Conservation (phyloP, 64 coral and sea anemone genomes). For the Dendrophyllia cribrosa region DNA sequence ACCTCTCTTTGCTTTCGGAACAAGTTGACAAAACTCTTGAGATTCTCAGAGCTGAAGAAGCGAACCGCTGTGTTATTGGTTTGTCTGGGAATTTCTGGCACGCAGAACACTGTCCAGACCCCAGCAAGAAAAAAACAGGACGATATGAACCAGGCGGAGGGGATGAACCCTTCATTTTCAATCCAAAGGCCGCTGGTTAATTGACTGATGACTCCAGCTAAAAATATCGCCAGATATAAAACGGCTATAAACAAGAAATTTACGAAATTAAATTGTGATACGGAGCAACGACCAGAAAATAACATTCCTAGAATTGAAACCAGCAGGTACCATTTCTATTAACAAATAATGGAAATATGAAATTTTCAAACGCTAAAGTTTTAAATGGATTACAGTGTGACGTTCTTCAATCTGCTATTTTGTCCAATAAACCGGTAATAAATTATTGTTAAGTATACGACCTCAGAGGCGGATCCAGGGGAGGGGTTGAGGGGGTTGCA, state of each 20-base stretch:
- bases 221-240: slow-evolving; percentile 70
- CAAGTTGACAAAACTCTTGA: slow-evolving; percentile 53
- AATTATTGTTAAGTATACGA: no score
- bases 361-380: no score
- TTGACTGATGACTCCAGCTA: slow-evolving; percentile 83
- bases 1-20: slow-evolving; percentile 47
- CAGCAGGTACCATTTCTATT: no score
- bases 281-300: no score
- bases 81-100: slow-evolving; percentile 67
- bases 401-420: no score
- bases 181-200: slow-evolving; percentile 90
- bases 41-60: slow-evolving; percentile 73
- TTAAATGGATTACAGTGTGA: no score
- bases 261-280: no score
- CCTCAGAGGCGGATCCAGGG: no score
- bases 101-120: slow-evolving; percentile 70
- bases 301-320: no score
- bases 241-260: slow-evolving; percentile 32
- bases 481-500: no score
- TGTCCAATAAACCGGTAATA: no score
- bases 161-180: slow-evolving; percentile 73
- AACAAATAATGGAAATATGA: no score
- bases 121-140: slow-evolving; percentile 32
- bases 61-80: not conserved
- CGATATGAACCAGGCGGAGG: slow-evolving; percentile 74